Evolutionary conservation across 2,113 vertebrate species (phyloP), one percentile per base, ranked within the genome.

Genomic region (Triplophysa rosa): DNA sequence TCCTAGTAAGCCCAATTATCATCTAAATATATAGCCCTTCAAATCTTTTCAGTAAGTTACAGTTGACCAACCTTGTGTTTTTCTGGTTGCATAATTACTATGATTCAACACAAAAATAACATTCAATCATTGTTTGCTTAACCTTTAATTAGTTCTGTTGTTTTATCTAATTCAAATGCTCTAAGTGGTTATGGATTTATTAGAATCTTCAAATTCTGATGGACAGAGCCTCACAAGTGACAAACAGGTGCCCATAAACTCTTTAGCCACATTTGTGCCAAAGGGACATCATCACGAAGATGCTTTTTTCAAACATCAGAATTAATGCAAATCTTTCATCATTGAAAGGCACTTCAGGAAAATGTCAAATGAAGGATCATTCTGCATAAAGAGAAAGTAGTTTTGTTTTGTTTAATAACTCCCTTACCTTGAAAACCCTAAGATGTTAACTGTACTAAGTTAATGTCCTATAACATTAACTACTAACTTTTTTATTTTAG

Each of bases 51-150:
- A 9, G 69, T 21, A 77, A 73, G 63, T 12, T 16, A 29, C 59
- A 78, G 52, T 82, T 54, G 45, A 76, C 62, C 71, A 80, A 80
- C 45, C 4, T 66, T 66, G 71, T 80, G 62, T 77, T 85, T 82
- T 80, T 71, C 78, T 82, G 67, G 73, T 80, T 65, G 58, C 33
- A 24, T 73, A 85, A 82, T 82, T 67, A 80, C 52, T 65, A 66
- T 52, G 73, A 77, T 76, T 82, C 47, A 40, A 3, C 56, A 33
- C 33, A 79, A 77, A 82, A 69, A 77, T 77, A 66, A 26, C 67
- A 66, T 77, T n/a, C 4, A 42, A 45, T 76, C 52, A 71, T 49
- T 37, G 64, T 52, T 29, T 70, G 29, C 33, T 71, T 80, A 77
- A 68, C 47, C 58, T 69, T 76, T 58, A 54, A 23, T 73, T 80